Percentiles rank a stretch among this genome's conserved stretches.
phyloP scores from a whole-genome alignment of 1,140 invertebrate species.

The Anoplophora glabripennis region DNA sequence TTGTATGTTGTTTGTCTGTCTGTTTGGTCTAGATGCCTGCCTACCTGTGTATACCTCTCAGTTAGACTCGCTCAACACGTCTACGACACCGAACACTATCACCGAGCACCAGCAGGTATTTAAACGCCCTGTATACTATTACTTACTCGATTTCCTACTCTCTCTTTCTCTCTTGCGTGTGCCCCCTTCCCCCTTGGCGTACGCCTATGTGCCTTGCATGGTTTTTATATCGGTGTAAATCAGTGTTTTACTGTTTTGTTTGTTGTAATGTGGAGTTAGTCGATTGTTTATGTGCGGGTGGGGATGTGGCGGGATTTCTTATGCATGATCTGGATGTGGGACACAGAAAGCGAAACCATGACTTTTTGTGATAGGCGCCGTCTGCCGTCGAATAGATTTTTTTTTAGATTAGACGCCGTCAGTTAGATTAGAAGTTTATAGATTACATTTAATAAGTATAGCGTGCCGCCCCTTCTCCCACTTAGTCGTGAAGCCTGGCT shows the following conservation, averaged over 20 bases:
- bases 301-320: too few species aligned
- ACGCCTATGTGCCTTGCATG: conserved; percentile 18
- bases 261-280: conserved; percentile 1
- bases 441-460: too few species aligned
- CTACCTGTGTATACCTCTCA: conserved; percentile 59
- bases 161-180: conserved; percentile 26
- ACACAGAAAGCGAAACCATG: too few species aligned
- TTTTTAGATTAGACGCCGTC: too few species aligned
- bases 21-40: conserved; percentile 64
- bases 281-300: too few species aligned
- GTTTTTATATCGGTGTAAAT: not conserved
- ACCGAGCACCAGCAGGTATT: conserved; percentile 51
- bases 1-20: conserved; percentile 57
- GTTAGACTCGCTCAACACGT: conserved; percentile 60
- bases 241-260: conserved; percentile 1
- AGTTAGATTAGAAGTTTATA: too few species aligned
- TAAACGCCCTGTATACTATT: conserved; percentile 40
- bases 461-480: too few species aligned
- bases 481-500: too few species aligned
- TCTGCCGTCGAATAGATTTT: too few species aligned
- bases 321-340: too few species aligned
- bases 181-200: conserved; percentile 10
- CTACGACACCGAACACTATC: conserved; percentile 48
- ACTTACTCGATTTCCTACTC: conserved; percentile 34
- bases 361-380: too few species aligned